Conservation (phyloP, 2,888 invertebrate genomes). For the Odontothrips loti region DNA sequence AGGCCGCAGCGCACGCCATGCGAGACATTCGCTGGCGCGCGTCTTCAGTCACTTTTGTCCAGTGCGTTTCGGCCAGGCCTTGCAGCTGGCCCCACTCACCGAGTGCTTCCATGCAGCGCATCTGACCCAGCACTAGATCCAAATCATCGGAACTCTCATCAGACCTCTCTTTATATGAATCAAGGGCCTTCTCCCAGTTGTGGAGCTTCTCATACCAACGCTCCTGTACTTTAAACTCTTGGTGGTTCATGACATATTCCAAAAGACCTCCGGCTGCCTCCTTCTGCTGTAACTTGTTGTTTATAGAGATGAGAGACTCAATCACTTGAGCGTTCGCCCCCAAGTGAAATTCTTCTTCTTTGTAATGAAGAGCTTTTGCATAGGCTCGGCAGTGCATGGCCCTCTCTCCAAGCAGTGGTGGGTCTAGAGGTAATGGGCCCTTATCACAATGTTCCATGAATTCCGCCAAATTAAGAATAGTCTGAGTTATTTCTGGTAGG, state of each 20-base stretch:
- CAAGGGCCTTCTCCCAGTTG: constrained; percentile 95
- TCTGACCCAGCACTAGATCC: constrained; percentile 82
- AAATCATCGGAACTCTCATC: constrained; percentile 61
- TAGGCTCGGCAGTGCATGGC: constrained; percentile 91
- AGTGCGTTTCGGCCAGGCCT: constrained; percentile 72
- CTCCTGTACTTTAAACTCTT: constrained; percentile 64
- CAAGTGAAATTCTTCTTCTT: constrained; percentile 89
- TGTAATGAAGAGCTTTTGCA: constrained; percentile 80
- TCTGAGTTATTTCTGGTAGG: constrained; percentile 92
- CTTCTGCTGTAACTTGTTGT: constrained; percentile 96
- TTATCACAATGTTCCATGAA: constrained; percentile 99
- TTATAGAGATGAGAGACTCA: constrained; percentile 91
- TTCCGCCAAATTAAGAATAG: constrained; percentile 93
- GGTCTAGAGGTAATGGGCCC: constrained; percentile 86
- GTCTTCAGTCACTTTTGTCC: constrained; percentile 62
- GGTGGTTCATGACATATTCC: constrained; percentile 80
- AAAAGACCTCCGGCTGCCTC: constrained; percentile 88
- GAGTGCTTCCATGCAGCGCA: constrained; percentile 86
- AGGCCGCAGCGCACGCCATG: constrained; percentile 90
- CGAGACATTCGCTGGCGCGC: constrained; percentile 72
- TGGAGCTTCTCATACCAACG: constrained; percentile 99
- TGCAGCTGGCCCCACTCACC: constrained; percentile 93
- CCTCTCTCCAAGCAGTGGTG: constrained; percentile 80
- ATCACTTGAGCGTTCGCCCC: constrained; percentile 80
- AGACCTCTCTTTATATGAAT: constrained; percentile 76